Base-by-base conservation (phyloP, 2,888 invertebrate species). In the Argyresthia goedartella region DNA sequence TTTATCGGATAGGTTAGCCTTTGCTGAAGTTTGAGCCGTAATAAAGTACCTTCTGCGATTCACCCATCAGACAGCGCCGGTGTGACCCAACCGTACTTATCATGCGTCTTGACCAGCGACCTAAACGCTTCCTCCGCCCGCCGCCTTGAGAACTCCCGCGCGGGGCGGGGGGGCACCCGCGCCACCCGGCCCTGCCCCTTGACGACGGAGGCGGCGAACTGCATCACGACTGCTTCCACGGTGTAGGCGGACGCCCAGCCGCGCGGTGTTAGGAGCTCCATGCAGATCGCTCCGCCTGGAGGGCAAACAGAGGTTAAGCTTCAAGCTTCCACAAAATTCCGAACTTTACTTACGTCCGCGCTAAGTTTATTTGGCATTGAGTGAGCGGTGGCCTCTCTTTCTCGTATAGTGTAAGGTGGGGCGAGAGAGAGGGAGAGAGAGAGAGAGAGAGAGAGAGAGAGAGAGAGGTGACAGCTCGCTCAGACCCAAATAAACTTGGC, bases 21-120 rank as follows among this genome's bases (percentile, higher is more conserved):
- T n/a, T n/a, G n/a, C n/a, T n/a, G n/a, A n/a, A n/a, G n/a, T n/a
- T n/a, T n/a, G n/a, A n/a, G n/a, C n/a, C n/a, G n/a, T n/a, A n/a
- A n/a, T n/a, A 25, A 39, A 9, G 25, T 60, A 73, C 75, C 66
- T 61, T 49, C 41, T 7, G 13, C 15, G 6, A 44, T 35, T 91
- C 92, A 95, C 71, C 95, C 95, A 75, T 95, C 95, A 47, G 95
- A 91, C 56, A 95, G 87, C 13, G 95, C 91, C 33, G 95, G 95
- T 33, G 95, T 95, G 49, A 95, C 95, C 95, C 95, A 95, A 52
- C 95, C 95, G 71, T 95, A 95, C 71, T 95, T 95, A 70, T 95
- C 95, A 71, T 95, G 95, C 8, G 95, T 95, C 77, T 95, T 95
- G 54, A 95, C 95, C 59, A 95, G 88, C 53, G 94, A 94, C 61